Conservation (phyloP, 2,113 vertebrate species). For the Phylloscopus trochiloides region DNA sequence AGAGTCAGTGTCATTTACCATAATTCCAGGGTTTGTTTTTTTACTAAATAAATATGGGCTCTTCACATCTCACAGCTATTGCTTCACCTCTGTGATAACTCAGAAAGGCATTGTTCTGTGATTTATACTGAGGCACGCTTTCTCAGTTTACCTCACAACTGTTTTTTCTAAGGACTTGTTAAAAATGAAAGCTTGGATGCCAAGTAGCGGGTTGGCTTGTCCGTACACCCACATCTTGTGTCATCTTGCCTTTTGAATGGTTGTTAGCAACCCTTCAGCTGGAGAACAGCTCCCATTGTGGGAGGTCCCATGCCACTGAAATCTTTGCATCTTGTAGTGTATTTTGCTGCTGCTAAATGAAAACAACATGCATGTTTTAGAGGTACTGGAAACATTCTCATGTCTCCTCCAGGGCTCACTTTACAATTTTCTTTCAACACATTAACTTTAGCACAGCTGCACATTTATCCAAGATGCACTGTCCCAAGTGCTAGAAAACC, state of each 20-base stretch:
- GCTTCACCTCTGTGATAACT: not conserved
- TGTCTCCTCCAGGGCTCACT: not conserved
- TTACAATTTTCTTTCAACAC: not conserved
- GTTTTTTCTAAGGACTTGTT: not conserved
- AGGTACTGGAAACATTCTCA: not conserved
- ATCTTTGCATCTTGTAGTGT: not conserved
- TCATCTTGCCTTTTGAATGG: not conserved
- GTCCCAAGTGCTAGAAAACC: not conserved
- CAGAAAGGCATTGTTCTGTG: not conserved
- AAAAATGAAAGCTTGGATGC: not conserved
- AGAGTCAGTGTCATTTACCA: not conserved
- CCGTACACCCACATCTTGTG: accelerated
- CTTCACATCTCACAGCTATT: not conserved
- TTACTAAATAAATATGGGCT: not conserved
- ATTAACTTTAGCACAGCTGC: not conserved
- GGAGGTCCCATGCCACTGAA: not conserved
- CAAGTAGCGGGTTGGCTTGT: not conserved
- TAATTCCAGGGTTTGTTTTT: not conserved
- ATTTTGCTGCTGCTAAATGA: not conserved
- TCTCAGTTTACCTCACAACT: not conserved
- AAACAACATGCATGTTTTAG: not conserved
- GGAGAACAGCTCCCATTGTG: not conserved
- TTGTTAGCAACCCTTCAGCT: not conserved
- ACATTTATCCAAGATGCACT: not conserved
- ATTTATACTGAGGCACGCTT: not conserved